Percentiles rank a stretch among this genome's conserved stretches.
These are phyloP conservation scores for Dynastes grantii DNA, from an alignment of 2,888 invertebrate genomes.

Conservation along the genomic window DNA sequence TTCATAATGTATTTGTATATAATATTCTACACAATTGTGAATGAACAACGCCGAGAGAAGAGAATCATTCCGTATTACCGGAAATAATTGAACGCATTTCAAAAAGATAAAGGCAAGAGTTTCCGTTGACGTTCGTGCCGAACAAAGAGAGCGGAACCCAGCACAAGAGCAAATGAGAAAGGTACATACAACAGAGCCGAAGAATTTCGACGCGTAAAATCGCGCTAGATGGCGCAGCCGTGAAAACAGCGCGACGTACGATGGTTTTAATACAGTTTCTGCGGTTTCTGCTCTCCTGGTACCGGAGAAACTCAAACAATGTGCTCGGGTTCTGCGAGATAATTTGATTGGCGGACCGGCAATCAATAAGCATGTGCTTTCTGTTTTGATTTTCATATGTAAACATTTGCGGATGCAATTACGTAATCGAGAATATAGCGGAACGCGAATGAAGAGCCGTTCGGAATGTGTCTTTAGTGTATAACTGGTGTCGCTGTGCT, in stretches of 20 bases:
- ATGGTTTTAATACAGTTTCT: neutral
- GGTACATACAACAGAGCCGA: neutral
- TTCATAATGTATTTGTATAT: neutral
- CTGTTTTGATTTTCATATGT: constrained; percentile 40
- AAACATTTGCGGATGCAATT: constrained; percentile 10
- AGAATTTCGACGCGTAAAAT: neutral
- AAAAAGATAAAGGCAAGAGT: constrained; percentile 24
- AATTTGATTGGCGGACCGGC: constrained; percentile 41
- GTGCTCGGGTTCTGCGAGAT: constrained; percentile 37
- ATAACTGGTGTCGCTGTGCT: no score
- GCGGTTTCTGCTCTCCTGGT: constrained; percentile 1
- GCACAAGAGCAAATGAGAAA: neutral
- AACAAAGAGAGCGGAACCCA: neutral
- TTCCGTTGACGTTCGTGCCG: constrained; percentile 27
- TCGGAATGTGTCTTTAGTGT: neutral
- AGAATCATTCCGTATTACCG: constrained; percentile 41
- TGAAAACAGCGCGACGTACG: neutral
- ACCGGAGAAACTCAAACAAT: constrained; percentile 41
- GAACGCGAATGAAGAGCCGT: neutral
- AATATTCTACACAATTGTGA: constrained; percentile 11
- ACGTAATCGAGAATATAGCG: neutral
- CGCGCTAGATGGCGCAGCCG: neutral
- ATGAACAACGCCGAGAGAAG: constrained; percentile 1
- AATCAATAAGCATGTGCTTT: constrained; percentile 45
- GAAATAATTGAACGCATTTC: constrained; percentile 41